A percentile compares a stretch with the other conserved stretches of the same genome.
Conservation (phyloP, 2,797 vertebrate genomes). For the Gouania willdenowi region DNA sequence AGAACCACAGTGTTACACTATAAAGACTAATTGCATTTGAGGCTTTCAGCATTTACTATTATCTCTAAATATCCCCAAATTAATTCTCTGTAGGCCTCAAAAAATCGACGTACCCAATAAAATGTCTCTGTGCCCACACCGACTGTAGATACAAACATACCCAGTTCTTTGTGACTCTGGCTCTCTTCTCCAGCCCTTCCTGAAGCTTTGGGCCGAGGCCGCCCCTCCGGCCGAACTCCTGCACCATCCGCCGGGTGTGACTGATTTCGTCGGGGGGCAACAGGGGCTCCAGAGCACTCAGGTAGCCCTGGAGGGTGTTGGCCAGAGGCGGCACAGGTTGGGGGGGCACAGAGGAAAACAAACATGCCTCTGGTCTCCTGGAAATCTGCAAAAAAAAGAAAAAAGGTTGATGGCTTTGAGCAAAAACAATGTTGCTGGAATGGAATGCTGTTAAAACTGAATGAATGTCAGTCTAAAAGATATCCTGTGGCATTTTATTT, state of each 20-base stretch:
- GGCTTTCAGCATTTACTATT: too few species aligned
- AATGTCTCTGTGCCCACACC: conserved; percentile 11
- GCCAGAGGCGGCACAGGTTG: conserved; percentile 78
- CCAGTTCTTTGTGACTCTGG: conserved; percentile 78
- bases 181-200: conserved; percentile 70
- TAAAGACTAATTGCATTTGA: too few species aligned
- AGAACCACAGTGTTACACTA: too few species aligned
- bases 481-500: too few species aligned
- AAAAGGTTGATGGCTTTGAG: too few species aligned
- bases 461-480: too few species aligned
- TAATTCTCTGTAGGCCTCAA: too few species aligned
- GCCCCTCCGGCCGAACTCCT: conserved; percentile 61
- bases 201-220: conserved; percentile 75
- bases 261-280: conserved; percentile 75
- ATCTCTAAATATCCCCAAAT: too few species aligned
- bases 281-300: conserved; percentile 78
- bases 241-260: conserved; percentile 75
- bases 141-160: conserved; percentile 61
- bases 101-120: too few species aligned
- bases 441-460: too few species aligned
- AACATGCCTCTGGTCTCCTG: conserved; percentile 46
- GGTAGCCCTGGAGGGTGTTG: conserved; percentile 77
- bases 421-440: too few species aligned
- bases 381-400: conserved; percentile 57
- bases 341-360: conserved; percentile 59